Percentiles rank a stretch among this genome's conserved stretches.
phyloP scores from a whole-genome alignment of 2,113 vertebrate species.

The Sphaerodactylus townsendi region DNA sequence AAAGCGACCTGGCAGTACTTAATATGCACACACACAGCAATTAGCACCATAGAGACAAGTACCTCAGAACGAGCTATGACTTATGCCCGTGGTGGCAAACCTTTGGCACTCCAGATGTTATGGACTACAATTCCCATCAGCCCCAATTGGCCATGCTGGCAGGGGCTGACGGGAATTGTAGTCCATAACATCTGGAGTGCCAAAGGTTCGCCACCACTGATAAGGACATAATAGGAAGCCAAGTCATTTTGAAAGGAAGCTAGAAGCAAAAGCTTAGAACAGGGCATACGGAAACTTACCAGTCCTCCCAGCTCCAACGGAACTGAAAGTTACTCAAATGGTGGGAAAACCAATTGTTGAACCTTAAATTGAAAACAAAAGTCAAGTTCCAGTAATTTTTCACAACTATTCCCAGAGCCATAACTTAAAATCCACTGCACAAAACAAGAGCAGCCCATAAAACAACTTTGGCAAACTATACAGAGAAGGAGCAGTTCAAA shows the following conservation, averaged over 20 bases:
- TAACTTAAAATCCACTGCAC: not conserved
- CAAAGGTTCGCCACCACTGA: too few species aligned
- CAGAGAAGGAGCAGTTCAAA: not conserved
- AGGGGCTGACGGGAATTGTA: too few species aligned
- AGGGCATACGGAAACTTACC: slow-evolving; percentile 76
- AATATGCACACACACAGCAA: too few species aligned
- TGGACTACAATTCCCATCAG: too few species aligned
- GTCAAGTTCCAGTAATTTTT: slow-evolving; percentile 5
- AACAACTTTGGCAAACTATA: not conserved
- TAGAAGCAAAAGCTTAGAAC: not conserved
- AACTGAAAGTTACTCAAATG: slow-evolving; percentile 99
- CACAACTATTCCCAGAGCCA: not conserved
- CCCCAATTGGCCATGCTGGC: too few species aligned
- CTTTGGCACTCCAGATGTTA: too few species aligned
- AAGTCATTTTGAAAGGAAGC: fast-evolving
- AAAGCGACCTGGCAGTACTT: too few species aligned
- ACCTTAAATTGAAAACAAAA: slow-evolving; percentile 64
- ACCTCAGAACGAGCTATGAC: not conserved
- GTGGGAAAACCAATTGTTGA: slow-evolving; percentile 97
- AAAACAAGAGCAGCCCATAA: not conserved
- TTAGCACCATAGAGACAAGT: not conserved
- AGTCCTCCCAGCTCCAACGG: slow-evolving; percentile 99
- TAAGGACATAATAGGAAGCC: not conserved
- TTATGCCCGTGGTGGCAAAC: too few species aligned
- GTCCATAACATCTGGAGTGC: too few species aligned